Evolutionary conservation across 2,113 vertebrate species (phyloP).

Genomic region (Engraulis encrasicolus): DNA sequence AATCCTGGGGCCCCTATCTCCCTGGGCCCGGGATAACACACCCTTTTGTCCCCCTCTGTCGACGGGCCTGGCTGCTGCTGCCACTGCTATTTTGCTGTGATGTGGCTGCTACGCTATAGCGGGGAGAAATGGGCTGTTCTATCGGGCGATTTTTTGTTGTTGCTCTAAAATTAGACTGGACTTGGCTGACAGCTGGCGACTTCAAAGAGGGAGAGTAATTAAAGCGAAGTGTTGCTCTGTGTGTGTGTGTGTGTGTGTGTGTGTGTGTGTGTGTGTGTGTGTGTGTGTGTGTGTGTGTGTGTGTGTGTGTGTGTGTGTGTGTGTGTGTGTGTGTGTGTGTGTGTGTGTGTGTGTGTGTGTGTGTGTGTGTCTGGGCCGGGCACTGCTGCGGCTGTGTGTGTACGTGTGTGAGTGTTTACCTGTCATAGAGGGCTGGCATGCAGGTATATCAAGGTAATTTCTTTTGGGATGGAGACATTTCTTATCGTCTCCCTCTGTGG

Average conservation of each 20-base stretch:
- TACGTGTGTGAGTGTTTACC: neutral
- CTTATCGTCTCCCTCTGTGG: neutral
- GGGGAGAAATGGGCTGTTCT: neutral
- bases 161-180: conserved; percentile 7
- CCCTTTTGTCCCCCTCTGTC: no score
- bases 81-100: neutral
- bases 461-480: neutral
- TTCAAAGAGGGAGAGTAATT: conserved; percentile 5
- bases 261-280: neutral
- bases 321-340: neutral
- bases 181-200: neutral
- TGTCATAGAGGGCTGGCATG: neutral
- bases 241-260: neutral
- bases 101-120: neutral
- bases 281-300: neutral
- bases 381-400: no score
- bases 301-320: neutral
- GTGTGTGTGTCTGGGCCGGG: no score
- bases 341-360: neutral
- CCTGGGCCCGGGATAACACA: no score
- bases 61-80: no score
- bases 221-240: neutral
- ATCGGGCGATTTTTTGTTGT: neutral
- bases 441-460: neutral
- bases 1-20: no score